Conservation (phyloP, 2,113 vertebrate species). For the Stictonetta naevosa region DNA sequence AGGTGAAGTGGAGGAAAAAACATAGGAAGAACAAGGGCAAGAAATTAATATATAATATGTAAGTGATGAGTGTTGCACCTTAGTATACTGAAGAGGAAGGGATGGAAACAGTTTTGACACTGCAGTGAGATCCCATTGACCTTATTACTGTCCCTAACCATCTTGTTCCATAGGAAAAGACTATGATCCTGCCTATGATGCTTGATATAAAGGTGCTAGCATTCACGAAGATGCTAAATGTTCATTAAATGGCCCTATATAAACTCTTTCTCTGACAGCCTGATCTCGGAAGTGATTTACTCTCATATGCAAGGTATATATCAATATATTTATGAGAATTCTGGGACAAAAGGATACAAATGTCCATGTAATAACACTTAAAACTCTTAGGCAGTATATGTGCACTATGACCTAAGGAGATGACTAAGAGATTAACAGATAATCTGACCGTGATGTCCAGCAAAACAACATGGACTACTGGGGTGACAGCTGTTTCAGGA, state of each 20-base stretch:
- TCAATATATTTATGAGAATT: not conserved
- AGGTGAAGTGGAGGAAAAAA: not conserved
- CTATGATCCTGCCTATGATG: not conserved
- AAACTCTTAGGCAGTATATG: not conserved
- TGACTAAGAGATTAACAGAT: not conserved
- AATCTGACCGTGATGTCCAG: not conserved
- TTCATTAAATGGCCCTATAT: not conserved
- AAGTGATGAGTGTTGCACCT: not conserved
- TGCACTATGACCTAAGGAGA: not conserved
- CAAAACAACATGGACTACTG: not conserved
- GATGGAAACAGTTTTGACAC: not conserved
- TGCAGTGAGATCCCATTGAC: not conserved
- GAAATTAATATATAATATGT: not conserved
- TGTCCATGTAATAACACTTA: not conserved
- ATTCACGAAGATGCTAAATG: not conserved
- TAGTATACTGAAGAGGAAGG: not conserved
- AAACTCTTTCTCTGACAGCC: not conserved
- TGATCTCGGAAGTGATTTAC: not conserved
- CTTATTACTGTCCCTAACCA: not conserved
- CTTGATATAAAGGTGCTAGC: not conserved
- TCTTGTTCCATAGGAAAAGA: not conserved
- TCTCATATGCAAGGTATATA: not conserved
- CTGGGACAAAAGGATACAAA: not conserved
- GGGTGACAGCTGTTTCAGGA: not conserved
- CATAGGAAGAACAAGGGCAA: not conserved